Conservation (phyloP, 1,140 invertebrate genomes). For the Zaprionus inermis region DNA sequence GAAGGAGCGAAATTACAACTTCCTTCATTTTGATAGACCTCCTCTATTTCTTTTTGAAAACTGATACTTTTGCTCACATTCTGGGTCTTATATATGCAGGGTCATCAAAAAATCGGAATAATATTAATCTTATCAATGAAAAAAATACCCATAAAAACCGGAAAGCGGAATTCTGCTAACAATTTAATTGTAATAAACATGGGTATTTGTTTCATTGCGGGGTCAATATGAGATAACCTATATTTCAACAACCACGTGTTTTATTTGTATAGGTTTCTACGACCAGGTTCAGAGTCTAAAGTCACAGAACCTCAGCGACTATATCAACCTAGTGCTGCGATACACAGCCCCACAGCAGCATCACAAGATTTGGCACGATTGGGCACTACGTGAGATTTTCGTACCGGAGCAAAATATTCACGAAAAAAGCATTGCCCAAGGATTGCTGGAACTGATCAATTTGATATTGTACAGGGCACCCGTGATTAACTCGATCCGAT, state of each 20-base stretch:
- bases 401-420: constrained; percentile 38
- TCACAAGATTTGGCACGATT: constrained; percentile 69
- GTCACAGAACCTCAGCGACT: constrained; percentile 71
- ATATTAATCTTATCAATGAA: too few relatives aligned
- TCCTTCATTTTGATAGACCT: background rate
- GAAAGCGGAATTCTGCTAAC: too few relatives aligned
- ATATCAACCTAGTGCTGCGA: constrained; percentile 68
- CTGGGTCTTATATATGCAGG: too few relatives aligned
- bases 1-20: too few relatives aligned
- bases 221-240: too few relatives aligned
- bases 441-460: constrained; percentile 71
- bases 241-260: too few relatives aligned
- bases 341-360: constrained; percentile 63
- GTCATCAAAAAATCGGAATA: too few relatives aligned
- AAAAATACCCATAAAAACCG: too few relatives aligned
- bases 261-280: constrained; percentile 57
- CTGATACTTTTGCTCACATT: too few relatives aligned
- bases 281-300: constrained; percentile 52
- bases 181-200: too few relatives aligned
- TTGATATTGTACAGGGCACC: constrained; percentile 73
- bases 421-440: constrained; percentile 41
- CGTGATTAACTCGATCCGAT: constrained; percentile 62
- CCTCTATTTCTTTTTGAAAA: background rate
- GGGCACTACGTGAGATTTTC: constrained; percentile 68
- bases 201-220: too few relatives aligned